These are phyloP conservation scores for Parelbella ahira DNA, from an alignment of 2,888 invertebrate species.

Conservation along the genomic window DNA sequence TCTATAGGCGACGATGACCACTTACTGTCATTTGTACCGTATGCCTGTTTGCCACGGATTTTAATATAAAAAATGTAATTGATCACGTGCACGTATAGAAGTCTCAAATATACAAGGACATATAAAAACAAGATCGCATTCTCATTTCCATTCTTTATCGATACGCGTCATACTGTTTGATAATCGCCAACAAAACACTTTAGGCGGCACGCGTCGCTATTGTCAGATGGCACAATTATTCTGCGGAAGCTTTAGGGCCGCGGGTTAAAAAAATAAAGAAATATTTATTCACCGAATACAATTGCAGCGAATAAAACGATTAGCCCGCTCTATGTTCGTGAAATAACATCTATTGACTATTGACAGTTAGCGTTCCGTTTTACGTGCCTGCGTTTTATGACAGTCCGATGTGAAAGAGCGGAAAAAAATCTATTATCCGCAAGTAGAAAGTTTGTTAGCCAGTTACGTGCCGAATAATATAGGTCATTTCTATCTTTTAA, in stretches of 20 bases:
- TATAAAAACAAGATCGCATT: too few relatives aligned
- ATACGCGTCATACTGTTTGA: conserved; percentile 8
- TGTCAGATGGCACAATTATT: conserved; percentile 59
- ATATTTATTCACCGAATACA: conserved; percentile 63
- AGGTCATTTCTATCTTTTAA: too few relatives aligned
- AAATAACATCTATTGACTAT: conserved; percentile 43
- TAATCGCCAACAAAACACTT: conserved; percentile 59
- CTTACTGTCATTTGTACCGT: too few relatives aligned
- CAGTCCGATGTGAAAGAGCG: too few relatives aligned
- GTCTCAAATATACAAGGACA: too few relatives aligned
- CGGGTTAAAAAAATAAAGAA: conserved; percentile 49
- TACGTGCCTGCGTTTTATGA: conserved; percentile 19
- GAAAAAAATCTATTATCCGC: too few relatives aligned
- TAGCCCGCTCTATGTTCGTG: conserved; percentile 45
- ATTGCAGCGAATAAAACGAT: conserved; percentile 63
- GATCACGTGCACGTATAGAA: too few relatives aligned
- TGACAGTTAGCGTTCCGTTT: conserved; percentile 22
- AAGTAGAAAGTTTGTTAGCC: too few relatives aligned
- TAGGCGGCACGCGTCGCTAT: conserved; percentile 63
- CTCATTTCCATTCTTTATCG: background rate
- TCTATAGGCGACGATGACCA: too few relatives aligned
- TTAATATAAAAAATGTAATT: too few relatives aligned
- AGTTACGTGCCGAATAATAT: too few relatives aligned
- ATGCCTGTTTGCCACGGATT: too few relatives aligned
- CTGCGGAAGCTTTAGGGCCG: conserved; percentile 46